These are phyloP conservation scores for Syrrhaptes paradoxus DNA, from an alignment of 2,113 vertebrate genomes.

Conservation along the genomic window DNA sequence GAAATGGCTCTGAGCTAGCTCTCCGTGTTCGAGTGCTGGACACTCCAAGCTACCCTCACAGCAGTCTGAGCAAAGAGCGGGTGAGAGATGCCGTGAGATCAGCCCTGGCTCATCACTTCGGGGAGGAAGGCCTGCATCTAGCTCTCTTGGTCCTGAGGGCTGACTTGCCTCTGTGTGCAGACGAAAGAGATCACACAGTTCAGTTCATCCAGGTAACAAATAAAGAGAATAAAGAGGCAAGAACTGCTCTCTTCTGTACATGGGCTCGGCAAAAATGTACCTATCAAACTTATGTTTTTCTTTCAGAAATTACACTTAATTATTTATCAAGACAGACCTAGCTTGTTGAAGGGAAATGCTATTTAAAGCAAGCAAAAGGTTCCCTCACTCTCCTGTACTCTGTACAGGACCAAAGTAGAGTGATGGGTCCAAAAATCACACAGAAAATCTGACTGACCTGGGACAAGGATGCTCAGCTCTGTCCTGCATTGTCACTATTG, in stretches of 20 bases:
- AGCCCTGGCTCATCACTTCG: constrained; percentile 65
- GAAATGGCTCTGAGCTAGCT: constrained; percentile 66
- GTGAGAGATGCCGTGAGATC: constrained; percentile 47
- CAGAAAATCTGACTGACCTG: background rate
- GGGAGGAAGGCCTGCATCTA: constrained; percentile 78
- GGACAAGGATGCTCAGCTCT: background rate
- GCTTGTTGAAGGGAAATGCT: background rate
- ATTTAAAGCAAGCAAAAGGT: background rate
- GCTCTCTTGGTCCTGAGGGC: constrained; percentile 77
- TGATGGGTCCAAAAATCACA: rapidly evolving
- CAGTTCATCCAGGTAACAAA: constrained; percentile 70
- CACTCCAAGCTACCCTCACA: constrained; percentile 78
- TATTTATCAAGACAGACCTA: background rate
- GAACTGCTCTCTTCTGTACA: background rate
- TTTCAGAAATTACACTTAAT: background rate
- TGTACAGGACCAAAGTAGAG: background rate
- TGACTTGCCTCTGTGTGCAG: constrained; percentile 66
- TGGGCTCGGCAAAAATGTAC: background rate
- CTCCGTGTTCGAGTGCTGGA: constrained; percentile 78
- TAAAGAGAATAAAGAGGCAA: background rate
- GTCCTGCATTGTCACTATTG: background rate
- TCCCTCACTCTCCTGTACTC: background rate
- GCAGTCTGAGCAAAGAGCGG: constrained; percentile 44
- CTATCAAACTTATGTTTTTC: background rate
- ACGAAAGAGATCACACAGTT: constrained; percentile 29